These are phyloP conservation scores for Spialia ferax DNA, from an alignment of 2,888 invertebrate genomes.

Conservation along the genomic window DNA sequence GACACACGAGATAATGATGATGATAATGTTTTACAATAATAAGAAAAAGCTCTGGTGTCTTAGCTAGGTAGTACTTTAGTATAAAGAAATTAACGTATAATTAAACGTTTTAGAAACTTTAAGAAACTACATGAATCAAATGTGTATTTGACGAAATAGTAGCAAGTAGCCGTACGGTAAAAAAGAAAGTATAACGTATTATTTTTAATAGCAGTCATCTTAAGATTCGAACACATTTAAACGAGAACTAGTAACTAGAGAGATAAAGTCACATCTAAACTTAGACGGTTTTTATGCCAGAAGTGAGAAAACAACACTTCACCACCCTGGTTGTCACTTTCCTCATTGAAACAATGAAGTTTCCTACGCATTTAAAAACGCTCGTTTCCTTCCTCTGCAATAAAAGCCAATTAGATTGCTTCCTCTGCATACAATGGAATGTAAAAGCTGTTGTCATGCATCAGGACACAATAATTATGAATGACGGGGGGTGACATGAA, in stretches of 20 bases:
- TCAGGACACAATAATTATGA: slow-evolving; percentile 51
- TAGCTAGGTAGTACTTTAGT: no score
- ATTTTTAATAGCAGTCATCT: neutral
- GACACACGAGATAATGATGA: no score
- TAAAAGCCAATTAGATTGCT: slow-evolving; percentile 76
- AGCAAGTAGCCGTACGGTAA: neutral
- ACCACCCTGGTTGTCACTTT: slow-evolving; percentile 43
- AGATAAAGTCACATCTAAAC: neutral
- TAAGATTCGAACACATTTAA: neutral
- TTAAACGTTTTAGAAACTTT: no score
- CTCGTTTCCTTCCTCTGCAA: slow-evolving; percentile 68
- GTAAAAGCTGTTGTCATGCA: slow-evolving; percentile 64
- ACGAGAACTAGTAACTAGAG: no score
- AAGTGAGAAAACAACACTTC: neutral
- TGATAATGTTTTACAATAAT: no score
- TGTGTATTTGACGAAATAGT: neutral
- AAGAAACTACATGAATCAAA: no score
- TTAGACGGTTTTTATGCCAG: neutral
- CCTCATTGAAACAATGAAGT: slow-evolving; percentile 54
- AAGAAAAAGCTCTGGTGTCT: no score
- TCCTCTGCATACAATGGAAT: slow-evolving; percentile 77
- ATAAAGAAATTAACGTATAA: no score
- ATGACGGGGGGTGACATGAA: slow-evolving; percentile 54
- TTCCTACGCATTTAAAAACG: slow-evolving; percentile 68
- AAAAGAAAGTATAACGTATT: neutral